Base-by-base conservation (phyloP, 2,888 invertebrate species). In the Monochamus alternatus region DNA sequence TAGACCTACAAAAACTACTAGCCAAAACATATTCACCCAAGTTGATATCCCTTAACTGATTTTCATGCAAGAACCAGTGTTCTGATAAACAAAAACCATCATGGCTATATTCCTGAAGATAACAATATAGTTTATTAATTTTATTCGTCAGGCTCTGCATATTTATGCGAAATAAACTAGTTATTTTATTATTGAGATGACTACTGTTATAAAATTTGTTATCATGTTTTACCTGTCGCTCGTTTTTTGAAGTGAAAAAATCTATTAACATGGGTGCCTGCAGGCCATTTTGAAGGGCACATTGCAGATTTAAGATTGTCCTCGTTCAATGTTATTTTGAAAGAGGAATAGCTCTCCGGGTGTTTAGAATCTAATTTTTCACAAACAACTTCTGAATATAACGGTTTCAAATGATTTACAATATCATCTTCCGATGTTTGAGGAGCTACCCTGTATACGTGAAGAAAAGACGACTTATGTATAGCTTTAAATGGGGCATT, bases 21-120 rank as follows among this genome's bases (percentile, higher is more conserved):
- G 62, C 32, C 62, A 62, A 62, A 62, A 32, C n/a, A 62, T 62
- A 62, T 4, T 32, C n/a, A 32, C 62, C 32, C 38, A 62, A 32
- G 30, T 30, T 59, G 12, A 59, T 59, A 59, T 59, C 9, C 14
- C 9, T 59, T 59, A 59, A 59, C 14, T 22, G 14, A 30, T 59
- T 30, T 30, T 59, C 59, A 30, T 22, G 9, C 14, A 59, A 30
- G 38, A 3, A 38, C 38, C 59, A 59, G 59, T 59, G 59, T 59
- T 59, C 59, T 30, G 59, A 22, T 59, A 59, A 14, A 59, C 59
- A 59, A 14, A 59, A 3, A 22, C 4, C 59, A 30, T 59, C 59
- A 59, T 59, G 14, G 3, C 14, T 59, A 59, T 4, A 30, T 59
- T 59, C 30, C 9, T 59, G 22, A 22, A 59, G 59, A 9, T 22